Percentiles rank a stretch among this genome's conserved stretches.
Conservation (phyloP, 2,797 vertebrate genomes). For the Pipistrellus nathusii region DNA sequence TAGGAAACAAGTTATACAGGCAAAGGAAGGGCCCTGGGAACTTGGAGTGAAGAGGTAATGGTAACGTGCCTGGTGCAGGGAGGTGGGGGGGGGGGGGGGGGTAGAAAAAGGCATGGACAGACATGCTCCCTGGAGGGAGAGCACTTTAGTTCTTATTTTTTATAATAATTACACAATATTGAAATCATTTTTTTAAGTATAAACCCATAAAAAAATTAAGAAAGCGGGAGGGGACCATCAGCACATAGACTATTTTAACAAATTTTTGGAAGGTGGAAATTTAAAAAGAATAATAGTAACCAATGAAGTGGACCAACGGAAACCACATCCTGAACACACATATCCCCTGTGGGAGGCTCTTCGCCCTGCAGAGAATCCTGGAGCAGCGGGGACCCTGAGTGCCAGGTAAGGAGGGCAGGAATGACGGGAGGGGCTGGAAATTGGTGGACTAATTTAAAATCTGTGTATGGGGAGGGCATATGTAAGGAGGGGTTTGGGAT, state of each 20-base stretch:
- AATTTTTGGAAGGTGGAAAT: neutral
- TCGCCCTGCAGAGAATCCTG: neutral
- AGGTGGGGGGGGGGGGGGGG: too few relatives aligned
- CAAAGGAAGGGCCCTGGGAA: too few relatives aligned
- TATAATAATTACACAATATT: neutral
- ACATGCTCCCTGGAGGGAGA: too few relatives aligned
- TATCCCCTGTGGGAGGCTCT: neutral
- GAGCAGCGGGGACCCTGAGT: neutral
- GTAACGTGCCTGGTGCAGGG: too few relatives aligned
- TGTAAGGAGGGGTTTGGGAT: too few relatives aligned
- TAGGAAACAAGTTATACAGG: too few relatives aligned
- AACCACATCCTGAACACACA: neutral
- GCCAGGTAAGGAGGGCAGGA: neutral
- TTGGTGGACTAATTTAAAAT: neutral
- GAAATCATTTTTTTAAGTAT: neutral
- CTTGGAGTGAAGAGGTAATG: too few relatives aligned
- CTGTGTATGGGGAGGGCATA: too few relatives aligned
- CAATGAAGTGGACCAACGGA: neutral
- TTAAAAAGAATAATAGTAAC: neutral
- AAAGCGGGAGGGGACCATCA: neutral
- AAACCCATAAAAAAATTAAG: neutral
- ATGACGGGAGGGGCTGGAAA: neutral
- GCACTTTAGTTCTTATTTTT: neutral
- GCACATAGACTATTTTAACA: neutral
- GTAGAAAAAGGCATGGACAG: too few relatives aligned